Evolutionary conservation across 2,888 invertebrate species (phyloP).

Genomic region (Eupithecia inturbata): DNA sequence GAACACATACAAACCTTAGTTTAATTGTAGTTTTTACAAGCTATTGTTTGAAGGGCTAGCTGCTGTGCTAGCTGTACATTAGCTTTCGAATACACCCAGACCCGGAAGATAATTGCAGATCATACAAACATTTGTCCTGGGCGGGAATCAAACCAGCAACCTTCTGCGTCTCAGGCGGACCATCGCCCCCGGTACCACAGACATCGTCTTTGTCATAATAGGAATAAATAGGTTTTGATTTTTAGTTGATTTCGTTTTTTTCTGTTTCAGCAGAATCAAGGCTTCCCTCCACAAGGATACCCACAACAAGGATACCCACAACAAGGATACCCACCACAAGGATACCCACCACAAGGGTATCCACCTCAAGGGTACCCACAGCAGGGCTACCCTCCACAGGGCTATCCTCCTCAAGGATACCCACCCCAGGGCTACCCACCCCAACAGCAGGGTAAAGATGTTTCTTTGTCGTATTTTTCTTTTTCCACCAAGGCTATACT

Average conservation of each 20-base stretch:
- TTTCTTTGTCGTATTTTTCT: not conserved
- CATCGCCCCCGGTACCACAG: no score
- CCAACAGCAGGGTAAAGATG: not conserved
- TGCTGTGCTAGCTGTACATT: no score
- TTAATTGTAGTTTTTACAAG: no score
- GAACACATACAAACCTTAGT: no score
- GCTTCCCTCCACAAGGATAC: constrained; percentile 37
- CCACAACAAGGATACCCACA: constrained; percentile 41
- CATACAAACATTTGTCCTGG: no score
- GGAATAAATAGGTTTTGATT: not conserved
- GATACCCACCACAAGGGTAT: constrained; percentile 34
- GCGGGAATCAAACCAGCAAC: no score
- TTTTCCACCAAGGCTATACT: not conserved
- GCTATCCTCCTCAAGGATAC: constrained; percentile 27
- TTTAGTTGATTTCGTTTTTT: not conserved
- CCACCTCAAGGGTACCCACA: constrained; percentile 39
- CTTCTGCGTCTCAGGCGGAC: no score
- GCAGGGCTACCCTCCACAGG: constrained; percentile 30
- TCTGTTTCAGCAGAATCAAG: not conserved
- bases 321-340: constrained; percentile 4
- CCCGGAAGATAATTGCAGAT: no score
- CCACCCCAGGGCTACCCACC: not conserved
- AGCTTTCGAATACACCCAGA: no score
- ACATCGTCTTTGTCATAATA: no score
- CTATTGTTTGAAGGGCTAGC: no score